These are phyloP conservation scores for Hypotaenidia okinawae DNA, from an alignment of 2,797 vertebrate species.

Conservation along the genomic window DNA sequence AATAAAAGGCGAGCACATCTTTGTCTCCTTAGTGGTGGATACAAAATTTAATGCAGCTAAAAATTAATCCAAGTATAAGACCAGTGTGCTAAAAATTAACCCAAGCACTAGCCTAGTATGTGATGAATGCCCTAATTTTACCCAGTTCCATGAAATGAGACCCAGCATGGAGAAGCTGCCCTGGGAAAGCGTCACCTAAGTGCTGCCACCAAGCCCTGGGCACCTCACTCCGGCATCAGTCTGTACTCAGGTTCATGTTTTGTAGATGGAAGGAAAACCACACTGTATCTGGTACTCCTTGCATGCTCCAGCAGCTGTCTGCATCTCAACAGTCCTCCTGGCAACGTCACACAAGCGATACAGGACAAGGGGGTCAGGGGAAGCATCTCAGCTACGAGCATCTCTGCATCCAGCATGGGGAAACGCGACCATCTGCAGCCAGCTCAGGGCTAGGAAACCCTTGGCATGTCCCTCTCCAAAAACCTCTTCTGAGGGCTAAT, in stretches of 20 bases:
- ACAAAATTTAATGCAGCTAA: background rate
- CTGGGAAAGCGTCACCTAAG: accelerated
- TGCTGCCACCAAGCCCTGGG: background rate
- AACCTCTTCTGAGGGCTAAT: background rate
- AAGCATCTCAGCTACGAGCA: background rate
- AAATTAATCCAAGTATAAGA: background rate
- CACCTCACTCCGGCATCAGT: accelerated
- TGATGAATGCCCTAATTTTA: background rate
- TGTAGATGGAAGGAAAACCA: accelerated
- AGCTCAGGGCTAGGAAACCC: background rate
- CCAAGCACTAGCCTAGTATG: background rate
- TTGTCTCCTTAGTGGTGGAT: background rate
- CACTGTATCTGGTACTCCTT: accelerated
- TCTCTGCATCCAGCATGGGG: background rate
- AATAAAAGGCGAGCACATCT: no score
- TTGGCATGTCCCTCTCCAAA: background rate
- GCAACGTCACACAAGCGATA: accelerated
- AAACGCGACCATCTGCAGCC: no score
- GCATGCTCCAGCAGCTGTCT: no score
- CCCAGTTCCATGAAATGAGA: accelerated
- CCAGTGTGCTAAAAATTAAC: no score
- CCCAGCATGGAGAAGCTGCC: background rate
- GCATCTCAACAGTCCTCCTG: accelerated
- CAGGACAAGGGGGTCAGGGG: background rate
- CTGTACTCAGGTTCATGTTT: accelerated